phyloP scores from a whole-genome alignment of 2,797 vertebrate genomes.

The Propithecus perrieri region DNA sequence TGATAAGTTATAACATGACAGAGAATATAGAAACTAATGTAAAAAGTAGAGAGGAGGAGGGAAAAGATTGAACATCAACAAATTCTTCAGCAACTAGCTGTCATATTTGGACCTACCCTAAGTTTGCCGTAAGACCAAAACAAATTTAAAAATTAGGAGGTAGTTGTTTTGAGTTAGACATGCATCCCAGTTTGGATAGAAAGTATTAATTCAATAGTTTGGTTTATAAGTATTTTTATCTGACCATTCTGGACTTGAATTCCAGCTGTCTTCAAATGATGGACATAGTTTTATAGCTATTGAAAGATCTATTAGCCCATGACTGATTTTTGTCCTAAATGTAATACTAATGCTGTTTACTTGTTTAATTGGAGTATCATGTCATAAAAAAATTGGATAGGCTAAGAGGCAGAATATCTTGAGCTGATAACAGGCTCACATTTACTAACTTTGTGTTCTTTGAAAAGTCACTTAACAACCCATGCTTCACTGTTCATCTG shows the following conservation, averaged over 20 bases:
- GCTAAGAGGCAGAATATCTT: neutral
- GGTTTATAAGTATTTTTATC: neutral
- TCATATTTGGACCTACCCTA: neutral
- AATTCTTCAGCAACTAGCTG: neutral
- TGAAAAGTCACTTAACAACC: neutral
- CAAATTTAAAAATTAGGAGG: neutral
- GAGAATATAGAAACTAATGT: neutral
- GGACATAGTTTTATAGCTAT: neutral
- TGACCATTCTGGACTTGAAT: neutral
- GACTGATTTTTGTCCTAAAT: slow-evolving; percentile 23
- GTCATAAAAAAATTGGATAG: neutral
- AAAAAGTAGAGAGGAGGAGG: neutral
- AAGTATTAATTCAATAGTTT: neutral
- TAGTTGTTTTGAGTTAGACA: neutral
- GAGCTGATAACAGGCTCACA: neutral
- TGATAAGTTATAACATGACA: neutral
- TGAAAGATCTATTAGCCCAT: neutral
- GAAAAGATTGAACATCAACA: neutral
- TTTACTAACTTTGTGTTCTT: slow-evolving; percentile 26
- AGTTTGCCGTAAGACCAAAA: neutral
- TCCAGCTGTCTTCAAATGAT: neutral
- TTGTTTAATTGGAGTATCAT: slow-evolving; percentile 2
- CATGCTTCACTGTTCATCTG: neutral
- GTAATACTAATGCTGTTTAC: neutral
- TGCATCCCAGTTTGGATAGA: neutral